A percentile compares a stretch with the other conserved stretches of the same genome.
These are phyloP conservation scores for Prochilodus magdalenae DNA, from an alignment of 2,113 vertebrate genomes.

Conservation along the genomic window DNA sequence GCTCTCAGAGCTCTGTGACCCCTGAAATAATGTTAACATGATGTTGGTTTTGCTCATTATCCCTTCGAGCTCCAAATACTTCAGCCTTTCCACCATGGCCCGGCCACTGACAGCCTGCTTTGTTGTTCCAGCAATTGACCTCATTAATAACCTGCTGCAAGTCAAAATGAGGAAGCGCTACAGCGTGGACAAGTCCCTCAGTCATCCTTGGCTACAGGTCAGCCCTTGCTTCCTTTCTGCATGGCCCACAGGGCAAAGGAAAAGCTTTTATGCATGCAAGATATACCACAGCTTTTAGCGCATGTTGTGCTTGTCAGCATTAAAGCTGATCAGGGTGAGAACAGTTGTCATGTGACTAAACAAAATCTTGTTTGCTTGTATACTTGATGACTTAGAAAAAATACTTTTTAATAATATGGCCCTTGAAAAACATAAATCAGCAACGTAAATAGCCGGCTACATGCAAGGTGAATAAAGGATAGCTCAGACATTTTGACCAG, in stretches of 20 bases:
- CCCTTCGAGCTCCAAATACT: conserved; percentile 46
- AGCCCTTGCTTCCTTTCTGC: conserved; percentile 45
- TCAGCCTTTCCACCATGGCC: conserved; percentile 47
- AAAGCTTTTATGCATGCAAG: not conserved
- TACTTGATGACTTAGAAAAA: not conserved
- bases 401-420: not conserved
- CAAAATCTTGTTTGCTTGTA: conserved; percentile 12
- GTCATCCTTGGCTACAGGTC: conserved; percentile 98
- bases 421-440: not conserved
- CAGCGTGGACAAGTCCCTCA: conserved; percentile 96
- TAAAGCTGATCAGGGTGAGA: not conserved
- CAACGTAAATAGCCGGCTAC: not conserved
- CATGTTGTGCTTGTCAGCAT: not conserved
- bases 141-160: conserved; percentile 98
- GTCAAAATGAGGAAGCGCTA: conserved; percentile 99
- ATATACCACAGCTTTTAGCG: not conserved
- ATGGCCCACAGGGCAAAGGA: conserved; percentile 9
- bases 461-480: not conserved
- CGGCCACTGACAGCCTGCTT: conserved; percentile 54
- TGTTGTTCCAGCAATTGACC: conserved; percentile 89
- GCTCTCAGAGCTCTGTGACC: conserved; percentile 73
- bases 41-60: conserved; percentile 82
- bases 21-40: conserved; percentile 79
- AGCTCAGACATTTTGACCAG: not conserved
- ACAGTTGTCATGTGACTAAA: not conserved